A percentile compares a stretch with the other conserved stretches of the same genome.
phyloP scores from a whole-genome alignment of 2,888 invertebrate genomes.

The Amphipoea oculea region DNA sequence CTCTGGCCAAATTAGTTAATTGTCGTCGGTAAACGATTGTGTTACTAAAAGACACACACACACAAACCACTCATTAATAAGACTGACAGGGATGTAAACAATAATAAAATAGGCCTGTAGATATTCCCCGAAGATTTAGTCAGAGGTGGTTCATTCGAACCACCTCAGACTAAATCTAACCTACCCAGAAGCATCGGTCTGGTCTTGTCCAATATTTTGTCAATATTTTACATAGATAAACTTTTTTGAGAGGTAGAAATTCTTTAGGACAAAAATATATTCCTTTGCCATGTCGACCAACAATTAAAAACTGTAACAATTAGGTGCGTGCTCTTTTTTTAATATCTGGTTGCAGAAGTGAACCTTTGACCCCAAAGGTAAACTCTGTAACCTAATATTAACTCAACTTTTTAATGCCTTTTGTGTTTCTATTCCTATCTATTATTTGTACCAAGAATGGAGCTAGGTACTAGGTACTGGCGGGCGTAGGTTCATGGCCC shows the following conservation, averaged over 20 bases:
- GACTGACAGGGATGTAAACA: constrained; percentile 1
- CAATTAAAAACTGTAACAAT: constrained; percentile 15
- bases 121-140: too few relatives aligned
- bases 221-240: neutral
- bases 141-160: neutral
- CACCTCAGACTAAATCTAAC: too few relatives aligned
- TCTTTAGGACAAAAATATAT: neutral
- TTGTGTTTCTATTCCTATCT: neutral
- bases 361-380: too few relatives aligned
- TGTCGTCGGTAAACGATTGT: constrained; percentile 13
- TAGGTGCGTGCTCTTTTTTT: neutral
- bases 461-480: neutral
- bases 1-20: constrained; percentile 27
- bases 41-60: neutral
- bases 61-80: neutral
- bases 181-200: neutral
- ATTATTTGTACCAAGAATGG: neutral
- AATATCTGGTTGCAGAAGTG: neutral
- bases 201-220: neutral
- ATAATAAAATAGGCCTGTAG: neutral
- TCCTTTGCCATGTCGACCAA: neutral
- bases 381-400: too few relatives aligned
- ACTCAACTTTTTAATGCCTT: neutral
- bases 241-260: neutral
- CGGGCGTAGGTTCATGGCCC: neutral